phyloP scores from a whole-genome alignment of 2,888 invertebrate species.

The Macrophya alboannulata region DNA sequence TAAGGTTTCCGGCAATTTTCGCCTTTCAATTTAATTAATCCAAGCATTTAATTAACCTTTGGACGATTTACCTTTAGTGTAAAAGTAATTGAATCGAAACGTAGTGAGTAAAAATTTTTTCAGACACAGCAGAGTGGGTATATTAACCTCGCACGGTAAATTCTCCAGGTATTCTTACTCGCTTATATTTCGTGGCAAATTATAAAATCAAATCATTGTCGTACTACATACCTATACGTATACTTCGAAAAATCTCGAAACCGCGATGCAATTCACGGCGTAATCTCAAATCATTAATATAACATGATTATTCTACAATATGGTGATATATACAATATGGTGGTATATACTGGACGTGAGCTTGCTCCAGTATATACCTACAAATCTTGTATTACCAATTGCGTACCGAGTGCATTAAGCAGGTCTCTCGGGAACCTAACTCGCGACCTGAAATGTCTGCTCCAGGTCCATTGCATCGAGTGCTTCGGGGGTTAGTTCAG shows the following conservation, averaged over 20 bases:
- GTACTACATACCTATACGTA: neutral
- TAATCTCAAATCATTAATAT: neutral
- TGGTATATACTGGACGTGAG: no score
- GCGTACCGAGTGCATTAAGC: neutral
- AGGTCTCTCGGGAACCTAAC: neutral
- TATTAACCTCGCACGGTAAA: neutral
- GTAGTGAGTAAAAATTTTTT: constrained; percentile 16
- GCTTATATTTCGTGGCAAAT: neutral
- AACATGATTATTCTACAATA: neutral
- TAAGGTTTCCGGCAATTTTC: constrained; percentile 57
- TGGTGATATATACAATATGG: no score
- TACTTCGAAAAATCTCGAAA: neutral
- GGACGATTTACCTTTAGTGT: constrained; percentile 49
- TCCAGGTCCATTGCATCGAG: neutral
- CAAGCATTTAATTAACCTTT: constrained; percentile 56
- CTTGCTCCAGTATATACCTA: neutral
- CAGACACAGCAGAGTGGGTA: neutral
- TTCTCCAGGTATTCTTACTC: neutral
- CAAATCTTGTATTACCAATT: neutral
- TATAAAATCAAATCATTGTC: neutral
- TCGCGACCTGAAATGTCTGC: neutral
- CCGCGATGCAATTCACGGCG: neutral
- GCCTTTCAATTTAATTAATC: constrained; percentile 58
- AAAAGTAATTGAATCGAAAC: constrained; percentile 36
- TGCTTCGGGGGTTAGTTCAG: constrained; percentile 15